Base-by-base conservation (phyloP, 2,113 vertebrate genomes). In the Myrmecobius fasciatus region DNA sequence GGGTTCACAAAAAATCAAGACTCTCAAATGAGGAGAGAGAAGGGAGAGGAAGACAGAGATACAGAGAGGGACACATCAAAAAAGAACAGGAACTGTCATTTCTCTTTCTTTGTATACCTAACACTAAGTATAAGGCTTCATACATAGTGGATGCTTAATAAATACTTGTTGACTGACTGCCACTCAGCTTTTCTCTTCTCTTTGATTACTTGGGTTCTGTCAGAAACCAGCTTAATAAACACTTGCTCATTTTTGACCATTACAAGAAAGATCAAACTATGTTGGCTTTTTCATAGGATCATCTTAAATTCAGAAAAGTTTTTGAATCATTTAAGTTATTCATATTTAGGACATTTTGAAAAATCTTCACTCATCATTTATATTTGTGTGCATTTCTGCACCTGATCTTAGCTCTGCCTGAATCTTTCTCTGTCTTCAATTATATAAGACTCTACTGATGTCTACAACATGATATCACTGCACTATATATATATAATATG, bases 381-480 rank as follows among this genome's bases (percentile, higher is more conserved):
- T 93, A 91, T 92, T 92, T 93, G 97, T 98, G 97, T 98, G 46
- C 89, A 89, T 96, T 97, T 95, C 94, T 83, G 36, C 96, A 96
- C 1, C 96, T 96, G 93, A 97, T 43, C 67, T 83, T 83, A 11
- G n/a, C 49, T 97, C 95, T 95, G 43, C 92, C 91, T 97, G 89
- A 94, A 94, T 89, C 95, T 97, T 96, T 98, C 97, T 98, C 97
- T 98, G 94, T 89, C 97, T 98, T 98, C 98, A 97, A 98, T 99
- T 98, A 98, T 98, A 98, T 98, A 98, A 98, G 98, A 98, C 98
- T 98, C 98, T 97, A 97, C 97, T 98, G 98, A 98, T 98, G 96
- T 97, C 98, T 98, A 98, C 98, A 97, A 97, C 98, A 90, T 96
- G 98, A 98, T 98, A 98, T 98, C 98, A 98, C 98, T 98, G 98